Base-by-base conservation (phyloP, 1,140 invertebrate species). In the Hirudo medicinalis region DNA sequence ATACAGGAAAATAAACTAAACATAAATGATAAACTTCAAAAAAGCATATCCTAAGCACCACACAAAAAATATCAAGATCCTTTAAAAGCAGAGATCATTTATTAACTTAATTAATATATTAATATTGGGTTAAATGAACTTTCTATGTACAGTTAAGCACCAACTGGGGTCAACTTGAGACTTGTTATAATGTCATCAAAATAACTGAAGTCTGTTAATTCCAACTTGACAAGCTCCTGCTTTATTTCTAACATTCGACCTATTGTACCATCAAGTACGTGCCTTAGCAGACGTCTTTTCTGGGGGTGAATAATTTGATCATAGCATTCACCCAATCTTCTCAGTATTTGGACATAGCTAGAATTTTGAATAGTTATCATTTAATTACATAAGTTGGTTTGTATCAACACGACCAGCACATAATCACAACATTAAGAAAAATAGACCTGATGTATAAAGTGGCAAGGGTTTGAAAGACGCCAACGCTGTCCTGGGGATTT, bases 301-400 rank as follows among this genome's bases (percentile, higher is more conserved):
- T 97, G 94, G 0, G 93, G 91, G 78, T 97, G 94, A 36, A 94
- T 84, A 71, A 94, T 86, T 82, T 92, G 91, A 78, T 95, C 92
- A 76, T 94, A 91, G 72, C 90, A 90, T 73, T 86, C 81, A 77
- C 91, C 88, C 15, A 97, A 78, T 73, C 86, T 87, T 71, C 90
- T 87, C 17, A 89, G 86, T 0, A 91, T 84, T 20, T 88, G 81
- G 4, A 92, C 89, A 76, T 96, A 96, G 70, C 88, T 63, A 25
- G 22, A 63, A 32, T 25, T 86, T 0, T 89, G 79, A 76, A 89
- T 89, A 5, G 70, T 74, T 36, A n/a, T 69, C 60, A 86, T 25
- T 25, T 32, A 63, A 63, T 63, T 20, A 6, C 57, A 63, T 63
- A 1, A 22, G 1, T 17, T 1, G 15, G 43, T 49, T 49, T 49